phyloP scores from a whole-genome alignment of 2,797 vertebrate genomes.

The Bradypodion pumilum region DNA sequence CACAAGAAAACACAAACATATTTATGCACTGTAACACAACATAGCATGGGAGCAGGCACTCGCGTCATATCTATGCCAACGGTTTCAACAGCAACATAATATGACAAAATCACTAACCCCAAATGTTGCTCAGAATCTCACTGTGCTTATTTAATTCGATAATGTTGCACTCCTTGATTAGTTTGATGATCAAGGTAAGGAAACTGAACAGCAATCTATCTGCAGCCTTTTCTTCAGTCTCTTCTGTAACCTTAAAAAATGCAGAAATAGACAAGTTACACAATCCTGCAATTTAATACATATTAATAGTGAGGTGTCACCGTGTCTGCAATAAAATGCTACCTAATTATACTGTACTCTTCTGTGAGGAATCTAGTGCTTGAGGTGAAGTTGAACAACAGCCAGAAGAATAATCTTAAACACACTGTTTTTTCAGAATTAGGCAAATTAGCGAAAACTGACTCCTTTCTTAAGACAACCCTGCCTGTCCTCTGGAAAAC shows the following conservation, averaged over 20 bases:
- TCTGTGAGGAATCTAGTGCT: neutral
- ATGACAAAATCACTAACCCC: conserved; percentile 67
- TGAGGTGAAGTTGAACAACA: neutral
- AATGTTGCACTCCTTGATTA: conserved; percentile 86
- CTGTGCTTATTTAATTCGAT: conserved; percentile 79
- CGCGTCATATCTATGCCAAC: neutral
- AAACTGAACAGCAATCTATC: conserved; percentile 90
- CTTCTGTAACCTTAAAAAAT: conserved; percentile 84
- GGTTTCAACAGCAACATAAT: neutral
- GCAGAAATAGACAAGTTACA: conserved; percentile 18
- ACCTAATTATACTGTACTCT: neutral
- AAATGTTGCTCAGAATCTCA: conserved; percentile 80
- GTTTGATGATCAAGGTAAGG: conserved; percentile 88
- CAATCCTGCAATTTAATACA: neutral
- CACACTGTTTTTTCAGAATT: neutral
- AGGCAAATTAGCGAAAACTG: neutral
- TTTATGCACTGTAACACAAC: neutral
- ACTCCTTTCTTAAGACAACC: neutral
- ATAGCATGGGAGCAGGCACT: neutral
- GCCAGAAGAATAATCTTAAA: neutral
- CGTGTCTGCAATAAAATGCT: neutral
- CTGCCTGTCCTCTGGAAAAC: neutral
- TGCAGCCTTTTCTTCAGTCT: conserved; percentile 88
- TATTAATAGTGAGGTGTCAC: neutral
- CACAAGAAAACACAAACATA: neutral